Base-by-base conservation (phyloP, 2,888 invertebrate species). In the Drosophila mimica region DNA sequence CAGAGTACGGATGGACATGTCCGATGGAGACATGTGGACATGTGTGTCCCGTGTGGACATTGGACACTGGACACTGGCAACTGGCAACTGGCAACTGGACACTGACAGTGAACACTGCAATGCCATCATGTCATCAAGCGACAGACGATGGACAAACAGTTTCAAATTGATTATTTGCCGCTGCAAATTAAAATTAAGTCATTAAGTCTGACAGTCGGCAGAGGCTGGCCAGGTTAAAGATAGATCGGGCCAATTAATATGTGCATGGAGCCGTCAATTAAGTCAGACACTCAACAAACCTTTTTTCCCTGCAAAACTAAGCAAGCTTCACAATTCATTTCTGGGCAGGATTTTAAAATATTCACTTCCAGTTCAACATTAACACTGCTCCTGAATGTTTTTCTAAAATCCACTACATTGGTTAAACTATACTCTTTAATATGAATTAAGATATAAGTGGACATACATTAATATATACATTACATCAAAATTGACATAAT, bases 101-200 rank as follows among this genome's bases (percentile, higher is more conserved):
- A 51, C 17, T 71, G 36, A 51, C 60, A 34, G 33, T 25, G 60
- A 48, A 67, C 73, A 74, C 33, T 46, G 65, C 64, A 65, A 58
- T 49, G 69, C 67, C 66, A 68, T 74, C 83, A 78, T 87, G 91
- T 87, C 90, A 90, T 91, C 85, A 88, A 76, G 81, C 88, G 71
- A 83, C 90, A 91, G 90, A 91, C 90, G 81, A 74, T 89, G 78
- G 75, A 83, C 91, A 91, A 91, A 91, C 90, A 91, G 79, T 79
- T 82, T 81, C 79, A 83, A 88, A 83, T 82, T 88, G 87, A 88
- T 87, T 82, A 88, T 90, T 90, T 85, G 88, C 77, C 57, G 75
- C 80, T 82, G 85, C 79, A 82, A 91, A 90, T 91, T 82, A 83
- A 89, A 91, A 82, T 89, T 85, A 88, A 91, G 90, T 85, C 88